A percentile compares a stretch with the other conserved stretches of the same genome.
Conservation (phyloP, 1,140 invertebrate species). For the Drosophila yakuba region DNA sequence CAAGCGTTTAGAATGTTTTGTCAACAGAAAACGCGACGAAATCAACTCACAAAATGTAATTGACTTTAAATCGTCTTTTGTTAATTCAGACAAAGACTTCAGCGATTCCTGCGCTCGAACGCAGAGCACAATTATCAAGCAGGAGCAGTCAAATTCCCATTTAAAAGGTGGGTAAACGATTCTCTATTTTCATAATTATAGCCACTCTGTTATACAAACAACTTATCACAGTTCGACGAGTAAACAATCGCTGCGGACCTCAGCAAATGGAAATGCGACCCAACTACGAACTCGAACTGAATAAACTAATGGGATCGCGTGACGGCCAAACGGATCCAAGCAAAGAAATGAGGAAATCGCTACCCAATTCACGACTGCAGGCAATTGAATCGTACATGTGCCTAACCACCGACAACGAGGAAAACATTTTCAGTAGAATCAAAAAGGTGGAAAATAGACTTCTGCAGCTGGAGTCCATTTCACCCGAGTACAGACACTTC, state of each 20-base stretch:
- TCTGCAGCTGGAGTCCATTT: constrained; percentile 88
- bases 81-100: constrained; percentile 17
- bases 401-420: constrained; percentile 84
- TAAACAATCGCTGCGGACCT: constrained; percentile 87
- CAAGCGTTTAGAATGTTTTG: constrained; percentile 87
- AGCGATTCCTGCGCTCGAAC: constrained; percentile 87
- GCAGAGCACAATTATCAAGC: constrained; percentile 87
- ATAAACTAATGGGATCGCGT: constrained; percentile 85
- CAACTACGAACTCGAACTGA: constrained; percentile 61
- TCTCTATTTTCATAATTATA: not conserved
- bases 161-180: constrained; percentile 87
- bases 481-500: constrained; percentile 89
- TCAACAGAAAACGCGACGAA: constrained; percentile 88
- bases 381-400: constrained; percentile 61
- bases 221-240: constrained; percentile 84
- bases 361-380: constrained; percentile 36
- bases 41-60: constrained; percentile 88
- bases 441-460: constrained; percentile 89
- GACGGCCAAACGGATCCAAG: constrained; percentile 72
- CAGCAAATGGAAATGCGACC: constrained; percentile 84
- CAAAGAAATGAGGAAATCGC: constrained; percentile 11
- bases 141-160: constrained; percentile 89
- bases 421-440: constrained; percentile 87
- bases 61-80: constrained; percentile 86
- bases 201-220: constrained; percentile 6